Base-by-base conservation (phyloP, 2,797 vertebrate species). In the Protonibea diacanthus region DNA sequence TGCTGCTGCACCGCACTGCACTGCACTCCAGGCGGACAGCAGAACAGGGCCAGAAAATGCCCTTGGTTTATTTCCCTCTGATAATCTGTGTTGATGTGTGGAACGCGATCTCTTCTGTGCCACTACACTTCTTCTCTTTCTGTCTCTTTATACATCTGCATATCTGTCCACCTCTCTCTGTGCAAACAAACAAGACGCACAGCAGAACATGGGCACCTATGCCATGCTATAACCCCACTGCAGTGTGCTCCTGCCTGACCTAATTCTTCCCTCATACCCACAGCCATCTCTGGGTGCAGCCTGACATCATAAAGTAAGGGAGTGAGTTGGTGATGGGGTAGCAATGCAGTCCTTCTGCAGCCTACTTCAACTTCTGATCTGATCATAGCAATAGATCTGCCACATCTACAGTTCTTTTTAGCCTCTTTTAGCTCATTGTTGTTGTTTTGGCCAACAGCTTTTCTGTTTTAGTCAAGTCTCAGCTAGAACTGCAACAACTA, bases 161-260 rank as follows among this genome's bases (percentile, higher is more conserved):
- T 60, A 45, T 18, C 15, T 15, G 3, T 44, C 9, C 53, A 5
- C 17, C 27, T 65, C 52, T 67, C 33, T 71, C 51, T n/a, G 18
- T 29, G 75, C 63, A 68, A 49, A 60, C 44, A 67, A 45, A 60
- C 47, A 49, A 44, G 25, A 52, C 21, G 64, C 27, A 9, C 58
- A 52, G 74, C 53, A 52, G 38, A 86, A 70, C 60, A 68, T 72
- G 62, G 72, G 51, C 64, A 78, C 62, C 71, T 73, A 75, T 68
- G 60, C 69, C 57, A 67, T 55, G 58, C 76, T 77, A 38, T 38
- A 71, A 74, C 74, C 63, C 63, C 75, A 73, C 86, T 88, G 85
- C 83, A 86, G 84, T 82, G 71, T 80, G 76, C 77, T 68, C 40
- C 77, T 72, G 70, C 60, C 65, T 89, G 88, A 86, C 88, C 90